Base-by-base conservation (phyloP, 1,140 invertebrate species). In the Drosophila erecta region DNA sequence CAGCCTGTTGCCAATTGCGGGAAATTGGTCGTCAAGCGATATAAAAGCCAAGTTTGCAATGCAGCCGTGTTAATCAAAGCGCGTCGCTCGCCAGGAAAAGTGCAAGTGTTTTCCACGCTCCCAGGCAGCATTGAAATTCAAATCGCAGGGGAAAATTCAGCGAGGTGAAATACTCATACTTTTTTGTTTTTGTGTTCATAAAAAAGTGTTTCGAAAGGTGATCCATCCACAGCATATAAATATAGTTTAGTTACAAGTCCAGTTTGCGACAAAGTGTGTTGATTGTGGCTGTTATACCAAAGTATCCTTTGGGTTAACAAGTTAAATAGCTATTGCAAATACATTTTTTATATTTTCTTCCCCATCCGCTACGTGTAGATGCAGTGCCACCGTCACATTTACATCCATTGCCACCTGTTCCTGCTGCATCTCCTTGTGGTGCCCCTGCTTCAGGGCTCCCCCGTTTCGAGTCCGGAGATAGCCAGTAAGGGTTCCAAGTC, bases 401-500 rank as follows among this genome's bases (percentile, higher is more conserved):
- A 35, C 35, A 7, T 64, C 1, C 58, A 47, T 11, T 46, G 46
- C 10, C 40, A 46, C 14, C 64, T 79, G 15, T 30, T 89, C 22
- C 22, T 81, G 14, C 40, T 30, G n/a, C 77, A 61, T 35, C 66
- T 78, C 12, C 43, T 85, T 0, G 15, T 40, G 41, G 2, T 67
- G n/a, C 35, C 71, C 15, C 49, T 79, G 2, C 17, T 61, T 1
- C 38, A 54, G 4, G 65, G 61, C 6, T 46, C 37, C n/a, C 83
- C 86, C 2, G 83, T 91, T 12, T 91, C 90, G 5, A 89, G 72
- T 58, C 83, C 90, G 1, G 90, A 91, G 33, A 89, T 91, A 46
- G 35, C 76, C 22, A 76, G 40, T 40, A 90, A 91, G 41, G 53
- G 69, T 1, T 40, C 43, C 41, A 90, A 91, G 43, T 77, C 83